Evolutionary conservation across 2,797 vertebrate genomes (phyloP), one percentile per base, ranked within the genome.

Genomic region (Buphagus erythrorhynchus): DNA sequence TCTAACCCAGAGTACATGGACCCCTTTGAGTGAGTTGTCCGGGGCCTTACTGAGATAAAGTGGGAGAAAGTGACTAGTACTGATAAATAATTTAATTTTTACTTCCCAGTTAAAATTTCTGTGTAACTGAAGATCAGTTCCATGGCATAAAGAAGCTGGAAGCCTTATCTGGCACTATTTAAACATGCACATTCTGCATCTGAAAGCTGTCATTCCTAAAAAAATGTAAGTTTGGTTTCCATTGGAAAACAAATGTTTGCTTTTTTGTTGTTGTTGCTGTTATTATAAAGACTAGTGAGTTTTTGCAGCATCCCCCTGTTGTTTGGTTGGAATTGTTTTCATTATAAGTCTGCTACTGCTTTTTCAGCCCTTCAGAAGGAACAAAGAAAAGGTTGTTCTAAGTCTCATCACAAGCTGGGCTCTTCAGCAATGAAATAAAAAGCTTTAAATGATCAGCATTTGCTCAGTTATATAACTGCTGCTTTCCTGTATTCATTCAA

Each of bases 1-100:
- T 58, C 14, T 43, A n/a, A n/a, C 12, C 21, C 18, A 51, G 36
- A n/a, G 6, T n/a, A n/a, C 18, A n/a, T 7, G 38, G 55, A n/a
- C 3, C 8, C 17, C 18, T 51, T 67, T 51, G 12, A 24, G 22
- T 0, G 0, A 36, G 5, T 22, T 58, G 12, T 42, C 15, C 36
- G 18, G 36, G 14, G 52, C 12, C 28, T n/a, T 75, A 13, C 15
- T 36, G 18, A 58, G 6, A 3, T 35, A 3, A n/a, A 58, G 8
- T 22, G 3, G 9, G 33, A 84, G 49, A 75, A 77, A 73, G 5
- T 17, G 22, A 9, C 17, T 67, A 18, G 16, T 84, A 51, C 38
- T 75, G 17, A 33, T 65, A 66, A 62, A 25, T 65, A 52, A 52
- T 59, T 72, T 67, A 1, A n/a, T 52, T 68, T 6, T 35, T 4